Percentiles rank a stretch among this genome's conserved stretches.
These are phyloP conservation scores for Cydia fagiglandana DNA, from an alignment of 1,140 invertebrate genomes.

Conservation along the genomic window DNA sequence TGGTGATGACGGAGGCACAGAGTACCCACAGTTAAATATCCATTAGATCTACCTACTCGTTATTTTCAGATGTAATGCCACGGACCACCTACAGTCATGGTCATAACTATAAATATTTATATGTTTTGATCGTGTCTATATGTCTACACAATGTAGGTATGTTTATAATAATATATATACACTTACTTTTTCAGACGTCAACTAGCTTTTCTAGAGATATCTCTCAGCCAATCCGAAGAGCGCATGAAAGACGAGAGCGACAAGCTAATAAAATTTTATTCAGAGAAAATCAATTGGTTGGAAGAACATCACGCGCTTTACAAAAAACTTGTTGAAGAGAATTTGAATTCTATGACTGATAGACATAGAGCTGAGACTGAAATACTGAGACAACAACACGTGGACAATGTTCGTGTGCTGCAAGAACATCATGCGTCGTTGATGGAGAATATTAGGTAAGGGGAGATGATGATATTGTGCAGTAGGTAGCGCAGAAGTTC, in stretches of 20 bases:
- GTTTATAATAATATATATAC: too few relatives aligned
- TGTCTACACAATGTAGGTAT: too few relatives aligned
- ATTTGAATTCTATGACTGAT: conserved; percentile 55
- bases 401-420: conserved; percentile 68
- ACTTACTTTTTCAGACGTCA: conserved; percentile 58
- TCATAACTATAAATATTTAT: too few relatives aligned
- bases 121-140: too few relatives aligned
- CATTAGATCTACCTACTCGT: too few relatives aligned
- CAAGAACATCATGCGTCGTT: conserved; percentile 72
- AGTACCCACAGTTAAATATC: too few relatives aligned
- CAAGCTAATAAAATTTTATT: conserved; percentile 68
- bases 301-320: conserved; percentile 69
- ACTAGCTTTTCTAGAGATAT: conserved; percentile 69
- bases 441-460: conserved; percentile 75
- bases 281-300: conserved; percentile 69
- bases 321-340: conserved; percentile 64
- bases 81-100: too few relatives aligned
- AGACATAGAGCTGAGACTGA: conserved; percentile 67
- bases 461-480: background rate
- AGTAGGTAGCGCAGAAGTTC: too few relatives aligned
- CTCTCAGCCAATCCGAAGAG: conserved; percentile 67
- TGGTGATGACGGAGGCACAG: too few relatives aligned
- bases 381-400: conserved; percentile 66
- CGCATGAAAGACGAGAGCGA: conserved; percentile 75
- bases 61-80: too few relatives aligned